These are phyloP conservation scores for Gibbula magus DNA, from an alignment of 2,888 invertebrate species.

Conservation along the genomic window DNA sequence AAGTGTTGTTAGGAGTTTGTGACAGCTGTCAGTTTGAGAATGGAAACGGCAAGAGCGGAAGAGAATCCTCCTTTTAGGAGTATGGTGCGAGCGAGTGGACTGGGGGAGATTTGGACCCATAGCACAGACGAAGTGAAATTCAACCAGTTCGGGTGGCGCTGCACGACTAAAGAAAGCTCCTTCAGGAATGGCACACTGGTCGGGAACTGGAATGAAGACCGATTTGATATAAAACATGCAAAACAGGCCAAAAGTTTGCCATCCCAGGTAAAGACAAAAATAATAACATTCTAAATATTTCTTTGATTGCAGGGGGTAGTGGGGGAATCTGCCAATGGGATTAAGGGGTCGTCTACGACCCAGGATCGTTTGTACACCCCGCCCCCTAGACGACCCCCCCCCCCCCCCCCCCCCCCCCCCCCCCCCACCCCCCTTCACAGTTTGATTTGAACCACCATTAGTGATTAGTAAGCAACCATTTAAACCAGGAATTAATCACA, in stretches of 20 bases:
- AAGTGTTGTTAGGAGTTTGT: too few relatives aligned
- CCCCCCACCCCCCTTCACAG: too few relatives aligned
- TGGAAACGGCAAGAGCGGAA: neutral
- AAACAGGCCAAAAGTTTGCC: constrained; percentile 66
- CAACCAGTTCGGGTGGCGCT: constrained; percentile 69
- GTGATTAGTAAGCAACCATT: too few relatives aligned
- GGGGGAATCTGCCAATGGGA: neutral
- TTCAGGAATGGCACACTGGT: constrained; percentile 63
- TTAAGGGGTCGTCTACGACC: neutral
- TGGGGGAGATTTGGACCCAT: constrained; percentile 68
- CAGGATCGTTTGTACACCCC: too few relatives aligned
- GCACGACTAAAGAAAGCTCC: constrained; percentile 67
- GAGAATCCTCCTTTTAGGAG: constrained; percentile 58
- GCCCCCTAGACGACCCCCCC: too few relatives aligned
- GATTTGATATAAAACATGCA: constrained; percentile 63
- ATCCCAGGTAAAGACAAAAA: constrained; percentile 60
- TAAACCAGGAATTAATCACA: too few relatives aligned
- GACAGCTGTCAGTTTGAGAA: neutral
- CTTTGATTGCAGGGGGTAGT: neutral
- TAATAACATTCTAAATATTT: neutral
- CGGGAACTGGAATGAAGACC: constrained; percentile 72
- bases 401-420: too few relatives aligned
- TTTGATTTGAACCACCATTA: too few relatives aligned
- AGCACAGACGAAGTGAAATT: constrained; percentile 62
- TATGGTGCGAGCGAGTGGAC: constrained; percentile 65